Percentiles rank a stretch among this genome's conserved stretches.
Evolutionary conservation across 2,113 vertebrate genomes (phyloP).

Genomic region (Arenaria interpres): DNA sequence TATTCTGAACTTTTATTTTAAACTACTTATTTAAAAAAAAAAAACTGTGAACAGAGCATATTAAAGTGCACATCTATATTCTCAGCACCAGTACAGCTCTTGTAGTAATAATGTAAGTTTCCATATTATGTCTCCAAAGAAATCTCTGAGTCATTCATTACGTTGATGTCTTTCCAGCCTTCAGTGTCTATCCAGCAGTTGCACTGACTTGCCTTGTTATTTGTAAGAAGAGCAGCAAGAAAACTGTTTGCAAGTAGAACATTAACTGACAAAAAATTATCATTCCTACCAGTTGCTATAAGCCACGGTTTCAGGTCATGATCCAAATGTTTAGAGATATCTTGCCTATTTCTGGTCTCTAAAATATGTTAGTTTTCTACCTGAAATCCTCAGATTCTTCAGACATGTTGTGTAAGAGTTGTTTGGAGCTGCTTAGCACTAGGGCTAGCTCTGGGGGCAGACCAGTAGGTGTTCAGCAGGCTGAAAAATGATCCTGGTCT

Average conservation of each 20-base stretch:
- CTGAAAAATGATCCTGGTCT: neutral
- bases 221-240: neutral
- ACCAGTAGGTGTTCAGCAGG: neutral
- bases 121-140: neutral
- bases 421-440: neutral
- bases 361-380: neutral
- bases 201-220: neutral
- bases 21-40: neutral
- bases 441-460: neutral
- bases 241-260: neutral
- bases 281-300: neutral
- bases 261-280: neutral
- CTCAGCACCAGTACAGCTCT: neutral
- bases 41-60: neutral
- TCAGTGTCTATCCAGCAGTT: neutral
- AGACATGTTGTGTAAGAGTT: neutral
- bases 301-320: neutral
- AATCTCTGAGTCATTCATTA: neutral
- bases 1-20: neutral
- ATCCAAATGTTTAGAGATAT: neutral
- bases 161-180: neutral
- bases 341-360: neutral
- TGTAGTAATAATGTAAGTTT: neutral
- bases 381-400: neutral
- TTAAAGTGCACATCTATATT: neutral